These are phyloP conservation scores for Epizoanthus stellaris DNA, from an alignment of 92 coral and sea anemone genomes.

Conservation along the genomic window DNA sequence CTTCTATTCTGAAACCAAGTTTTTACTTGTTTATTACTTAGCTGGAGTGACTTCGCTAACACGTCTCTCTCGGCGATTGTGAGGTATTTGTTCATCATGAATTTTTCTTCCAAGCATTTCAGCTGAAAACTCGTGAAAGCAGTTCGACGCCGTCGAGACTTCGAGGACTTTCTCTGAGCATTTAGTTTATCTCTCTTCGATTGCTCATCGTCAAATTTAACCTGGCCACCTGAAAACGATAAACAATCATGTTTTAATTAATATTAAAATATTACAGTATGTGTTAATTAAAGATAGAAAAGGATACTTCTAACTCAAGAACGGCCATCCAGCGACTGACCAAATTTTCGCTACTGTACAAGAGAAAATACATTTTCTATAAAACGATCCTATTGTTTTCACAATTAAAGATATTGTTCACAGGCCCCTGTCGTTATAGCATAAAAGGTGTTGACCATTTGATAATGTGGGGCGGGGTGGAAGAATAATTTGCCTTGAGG, in stretches of 20 bases:
- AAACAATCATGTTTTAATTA: neutral
- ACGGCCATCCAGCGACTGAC: no score
- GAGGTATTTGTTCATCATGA: conserved; percentile 94
- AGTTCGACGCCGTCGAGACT: conserved; percentile 87
- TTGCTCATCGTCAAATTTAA: conserved; percentile 22
- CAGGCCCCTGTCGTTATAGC: no score
- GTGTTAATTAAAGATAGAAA: no score
- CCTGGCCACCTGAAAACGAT: conserved; percentile 12
- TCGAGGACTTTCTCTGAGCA: conserved; percentile 58
- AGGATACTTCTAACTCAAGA: no score
- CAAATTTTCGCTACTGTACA: no score
- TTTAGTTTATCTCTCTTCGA: conserved; percentile 22
- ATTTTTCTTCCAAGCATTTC: conserved; percentile 94
- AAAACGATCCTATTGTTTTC: no score
- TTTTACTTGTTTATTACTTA: conserved; percentile 95
- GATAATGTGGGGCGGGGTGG: no score
- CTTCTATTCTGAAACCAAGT: conserved; percentile 99
- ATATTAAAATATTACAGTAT: no score
- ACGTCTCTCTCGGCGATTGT: conserved; percentile 98
- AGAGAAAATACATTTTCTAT: no score
- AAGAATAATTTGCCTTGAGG: no score
- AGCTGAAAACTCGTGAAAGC: conserved; percentile 98
- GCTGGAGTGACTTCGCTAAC: conserved; percentile 93
- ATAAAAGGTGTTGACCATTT: no score
- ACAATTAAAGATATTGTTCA: no score